These are phyloP conservation scores for Luscinia luscinia DNA, from an alignment of 2,797 vertebrate genomes.

Conservation along the genomic window DNA sequence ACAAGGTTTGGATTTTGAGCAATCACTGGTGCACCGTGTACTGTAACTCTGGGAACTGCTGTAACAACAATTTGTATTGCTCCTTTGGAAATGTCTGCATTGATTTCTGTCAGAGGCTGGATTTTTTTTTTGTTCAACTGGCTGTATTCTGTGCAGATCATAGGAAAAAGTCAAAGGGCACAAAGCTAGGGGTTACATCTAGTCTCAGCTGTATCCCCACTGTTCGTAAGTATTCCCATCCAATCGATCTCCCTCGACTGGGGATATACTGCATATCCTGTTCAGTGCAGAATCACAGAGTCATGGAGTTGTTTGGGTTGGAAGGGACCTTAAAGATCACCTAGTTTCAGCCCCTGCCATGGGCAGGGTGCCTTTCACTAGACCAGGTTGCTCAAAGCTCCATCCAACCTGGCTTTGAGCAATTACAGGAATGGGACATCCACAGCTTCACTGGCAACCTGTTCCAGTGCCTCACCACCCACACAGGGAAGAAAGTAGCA, in stretches of 20 bases:
- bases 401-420: background rate
- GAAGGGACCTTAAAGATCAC: background rate
- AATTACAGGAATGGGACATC: background rate
- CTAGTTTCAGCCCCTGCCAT: background rate
- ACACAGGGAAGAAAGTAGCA: background rate
- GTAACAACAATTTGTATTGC: conserved; percentile 2
- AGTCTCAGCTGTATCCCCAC: background rate
- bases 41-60: background rate
- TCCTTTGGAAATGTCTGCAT: conserved; percentile 35
- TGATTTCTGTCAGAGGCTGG: conserved; percentile 12
- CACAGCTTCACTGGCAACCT: background rate
- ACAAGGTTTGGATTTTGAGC: background rate
- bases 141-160: background rate
- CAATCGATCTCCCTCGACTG: background rate
- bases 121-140: background rate
- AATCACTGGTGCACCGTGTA: background rate
- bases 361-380: background rate
- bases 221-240: background rate
- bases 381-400: background rate
- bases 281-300: background rate
- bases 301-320: background rate
- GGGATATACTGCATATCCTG: background rate
- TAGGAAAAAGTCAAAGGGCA: background rate
- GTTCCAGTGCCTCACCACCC: background rate
- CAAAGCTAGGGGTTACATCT: background rate